These are phyloP conservation scores for Balanococcus diminutus DNA, from an alignment of 2,888 invertebrate species.

Conservation along the genomic window DNA sequence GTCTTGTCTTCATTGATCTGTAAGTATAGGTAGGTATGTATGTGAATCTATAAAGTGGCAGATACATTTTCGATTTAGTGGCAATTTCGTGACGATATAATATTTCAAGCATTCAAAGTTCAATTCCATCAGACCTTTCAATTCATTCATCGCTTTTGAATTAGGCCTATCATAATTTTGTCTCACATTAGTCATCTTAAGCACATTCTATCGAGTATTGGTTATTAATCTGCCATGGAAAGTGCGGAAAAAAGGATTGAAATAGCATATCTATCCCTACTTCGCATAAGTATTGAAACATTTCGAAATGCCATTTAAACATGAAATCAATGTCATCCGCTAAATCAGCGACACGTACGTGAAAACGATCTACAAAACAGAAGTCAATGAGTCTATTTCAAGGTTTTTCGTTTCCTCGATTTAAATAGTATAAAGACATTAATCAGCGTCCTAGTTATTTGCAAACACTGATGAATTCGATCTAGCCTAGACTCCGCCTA, in stretches of 20 bases:
- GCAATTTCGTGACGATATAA: too few relatives aligned
- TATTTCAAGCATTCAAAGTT: too few relatives aligned
- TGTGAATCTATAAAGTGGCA: too few relatives aligned
- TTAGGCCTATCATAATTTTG: too few relatives aligned
- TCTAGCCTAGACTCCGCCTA: conserved; percentile 42
- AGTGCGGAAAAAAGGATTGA: not conserved
- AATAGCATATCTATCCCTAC: not conserved
- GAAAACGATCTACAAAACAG: conserved; percentile 28
- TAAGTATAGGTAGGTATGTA: too few relatives aligned
- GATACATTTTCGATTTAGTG: too few relatives aligned
- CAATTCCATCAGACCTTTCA: too few relatives aligned
- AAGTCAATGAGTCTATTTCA: conserved; percentile 41
- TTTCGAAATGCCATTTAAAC: conserved; percentile 54
- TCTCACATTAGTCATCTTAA: too few relatives aligned
- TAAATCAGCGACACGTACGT: conserved; percentile 15
- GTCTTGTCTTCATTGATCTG: too few relatives aligned
- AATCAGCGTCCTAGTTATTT: conserved; percentile 49
- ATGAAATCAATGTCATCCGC: conserved; percentile 48
- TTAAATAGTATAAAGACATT: conserved; percentile 41
- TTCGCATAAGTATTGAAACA: conserved; percentile 8
- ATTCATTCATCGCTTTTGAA: too few relatives aligned
- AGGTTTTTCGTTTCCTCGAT: conserved; percentile 42
- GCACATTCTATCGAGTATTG: too few relatives aligned
- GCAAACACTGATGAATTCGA: conserved; percentile 38
- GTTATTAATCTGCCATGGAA: not conserved